These are phyloP conservation scores for Ranitomeya imitator DNA, from an alignment of 2,113 vertebrate species.

Conservation along the genomic window DNA sequence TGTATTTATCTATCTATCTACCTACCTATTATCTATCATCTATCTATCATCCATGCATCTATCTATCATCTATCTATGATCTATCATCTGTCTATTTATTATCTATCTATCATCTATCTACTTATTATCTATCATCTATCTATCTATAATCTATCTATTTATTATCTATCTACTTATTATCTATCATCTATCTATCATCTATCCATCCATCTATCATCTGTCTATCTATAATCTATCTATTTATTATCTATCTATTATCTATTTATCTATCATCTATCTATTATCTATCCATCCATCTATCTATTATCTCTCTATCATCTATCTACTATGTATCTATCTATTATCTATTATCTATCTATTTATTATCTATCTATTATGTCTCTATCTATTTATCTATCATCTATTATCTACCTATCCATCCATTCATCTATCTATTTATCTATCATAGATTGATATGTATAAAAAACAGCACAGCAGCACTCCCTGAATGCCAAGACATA, in stretches of 20 bases:
- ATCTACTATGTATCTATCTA: too few species aligned
- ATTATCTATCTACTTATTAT: background rate
- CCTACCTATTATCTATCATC: background rate
- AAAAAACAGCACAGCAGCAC: too few species aligned
- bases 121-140: background rate
- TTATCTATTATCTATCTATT: background rate
- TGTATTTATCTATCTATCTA: background rate
- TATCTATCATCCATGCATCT: background rate
- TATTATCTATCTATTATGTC: too few species aligned
- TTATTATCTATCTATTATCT: background rate
- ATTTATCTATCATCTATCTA: background rate
- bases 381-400: background rate
- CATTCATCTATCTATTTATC: too few species aligned
- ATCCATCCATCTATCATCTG: conserved; percentile 10
- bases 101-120: too few species aligned
- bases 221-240: background rate
- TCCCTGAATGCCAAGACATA: too few species aligned
- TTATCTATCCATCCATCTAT: background rate
- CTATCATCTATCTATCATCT: background rate
- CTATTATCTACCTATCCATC: background rate
- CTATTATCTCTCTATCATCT: background rate
- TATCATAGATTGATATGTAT: too few species aligned
- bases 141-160: background rate
- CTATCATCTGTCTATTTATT: background rate
- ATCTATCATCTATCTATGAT: background rate